Evolutionary conservation across 1,140 invertebrate genomes (phyloP).

Genomic region (Proctacanthus coquilletti): DNA sequence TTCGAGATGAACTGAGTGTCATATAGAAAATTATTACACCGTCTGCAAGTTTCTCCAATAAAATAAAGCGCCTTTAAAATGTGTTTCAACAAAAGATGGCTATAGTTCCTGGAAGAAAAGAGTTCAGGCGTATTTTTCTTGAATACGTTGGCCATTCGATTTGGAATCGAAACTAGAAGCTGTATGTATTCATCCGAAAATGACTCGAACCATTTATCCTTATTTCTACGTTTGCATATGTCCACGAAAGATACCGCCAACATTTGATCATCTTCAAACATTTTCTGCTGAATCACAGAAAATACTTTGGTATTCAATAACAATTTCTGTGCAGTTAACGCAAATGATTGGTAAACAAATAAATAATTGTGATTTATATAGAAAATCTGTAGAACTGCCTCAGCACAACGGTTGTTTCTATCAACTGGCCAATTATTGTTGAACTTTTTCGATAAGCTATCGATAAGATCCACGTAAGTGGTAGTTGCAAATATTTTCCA

Average conservation of each 20-base stretch:
- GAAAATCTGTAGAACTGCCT: no score
- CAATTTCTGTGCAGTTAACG: no score
- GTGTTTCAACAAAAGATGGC: constrained; percentile 42
- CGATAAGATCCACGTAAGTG: constrained; percentile 32
- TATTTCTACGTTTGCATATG: constrained; percentile 12
- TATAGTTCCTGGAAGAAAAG: constrained; percentile 41
- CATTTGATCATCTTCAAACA: constrained; percentile 15
- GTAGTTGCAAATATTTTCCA: constrained; percentile 27
- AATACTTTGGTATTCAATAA: no score
- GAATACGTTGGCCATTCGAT: constrained; percentile 46
- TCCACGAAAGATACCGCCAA: constrained; percentile 15
- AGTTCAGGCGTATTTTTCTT: constrained; percentile 35
- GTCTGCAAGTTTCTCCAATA: no score
- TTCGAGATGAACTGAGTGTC: constrained; percentile 8
- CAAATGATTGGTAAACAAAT: constrained; percentile 13
- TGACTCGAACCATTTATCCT: no score
- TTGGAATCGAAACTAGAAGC: constrained; percentile 45
- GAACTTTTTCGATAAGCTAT: constrained; percentile 32
- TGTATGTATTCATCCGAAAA: constrained; percentile 39
- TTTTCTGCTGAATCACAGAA: no score
- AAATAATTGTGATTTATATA: constrained; percentile 19
- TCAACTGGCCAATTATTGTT: constrained; percentile 35
- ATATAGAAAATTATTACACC: no score
- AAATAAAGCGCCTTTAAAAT: constrained; percentile 41
- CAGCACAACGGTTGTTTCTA: no score